phyloP scores from a whole-genome alignment of 2,113 vertebrate species.

The Channa maculata region DNA sequence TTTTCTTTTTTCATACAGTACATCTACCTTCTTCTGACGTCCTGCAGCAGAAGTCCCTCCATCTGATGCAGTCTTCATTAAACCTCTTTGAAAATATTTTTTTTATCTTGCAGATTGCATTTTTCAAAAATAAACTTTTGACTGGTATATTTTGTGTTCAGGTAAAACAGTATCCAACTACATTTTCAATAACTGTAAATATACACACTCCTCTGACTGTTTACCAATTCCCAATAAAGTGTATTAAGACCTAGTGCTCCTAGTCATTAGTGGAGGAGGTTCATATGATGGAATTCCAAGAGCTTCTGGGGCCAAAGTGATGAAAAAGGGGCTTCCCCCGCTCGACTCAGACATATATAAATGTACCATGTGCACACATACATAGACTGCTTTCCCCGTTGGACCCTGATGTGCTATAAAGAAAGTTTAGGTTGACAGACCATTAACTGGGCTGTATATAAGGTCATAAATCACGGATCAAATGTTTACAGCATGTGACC shows the following conservation, averaged over 20 bases:
- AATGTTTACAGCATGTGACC: constrained; percentile 40
- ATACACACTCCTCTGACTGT: background rate
- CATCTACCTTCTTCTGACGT: background rate
- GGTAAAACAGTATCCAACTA: background rate
- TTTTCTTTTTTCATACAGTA: constrained; percentile 9
- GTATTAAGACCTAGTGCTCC: constrained; percentile 24
- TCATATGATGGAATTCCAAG: constrained; percentile 35
- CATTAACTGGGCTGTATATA: constrained; percentile 49
- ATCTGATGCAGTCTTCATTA: no score
- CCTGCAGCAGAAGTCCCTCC: background rate
- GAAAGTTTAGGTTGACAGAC: constrained; percentile 60
- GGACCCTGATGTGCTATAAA: constrained; percentile 49
- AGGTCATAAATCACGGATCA: constrained; percentile 62
- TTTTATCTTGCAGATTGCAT: background rate
- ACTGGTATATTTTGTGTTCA: background rate
- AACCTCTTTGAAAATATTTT: background rate
- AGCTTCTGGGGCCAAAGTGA: background rate
- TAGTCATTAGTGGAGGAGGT: constrained; percentile 26
- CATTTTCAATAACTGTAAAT: background rate
- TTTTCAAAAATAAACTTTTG: background rate
- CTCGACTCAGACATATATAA: constrained; percentile 22
- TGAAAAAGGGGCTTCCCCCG: constrained; percentile 26
- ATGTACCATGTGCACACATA: constrained; percentile 9
- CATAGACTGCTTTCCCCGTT: constrained; percentile 14
- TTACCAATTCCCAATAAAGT: constrained; percentile 19